A percentile compares a stretch with the other conserved stretches of the same genome.
Conservation (phyloP, 2,797 vertebrate genomes). For the Sparidentex hasta region DNA sequence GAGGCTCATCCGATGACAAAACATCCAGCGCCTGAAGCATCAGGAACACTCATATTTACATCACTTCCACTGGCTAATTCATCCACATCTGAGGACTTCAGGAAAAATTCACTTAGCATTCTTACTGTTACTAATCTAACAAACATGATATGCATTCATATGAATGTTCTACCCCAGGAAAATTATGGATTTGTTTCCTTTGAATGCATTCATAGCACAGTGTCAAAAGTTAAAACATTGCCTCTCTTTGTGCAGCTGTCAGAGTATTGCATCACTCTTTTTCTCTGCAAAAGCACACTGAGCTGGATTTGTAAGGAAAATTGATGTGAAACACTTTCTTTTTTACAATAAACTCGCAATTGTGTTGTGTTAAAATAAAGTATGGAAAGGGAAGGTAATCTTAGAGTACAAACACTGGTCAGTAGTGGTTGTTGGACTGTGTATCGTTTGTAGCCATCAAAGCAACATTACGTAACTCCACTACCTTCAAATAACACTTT, state of each 20-base stretch:
- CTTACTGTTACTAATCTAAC: neutral
- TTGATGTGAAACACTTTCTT: neutral
- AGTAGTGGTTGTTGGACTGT: neutral
- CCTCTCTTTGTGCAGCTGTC: neutral
- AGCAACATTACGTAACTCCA: too few relatives aligned
- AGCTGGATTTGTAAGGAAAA: neutral
- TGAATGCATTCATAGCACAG: neutral
- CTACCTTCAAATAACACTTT: too few relatives aligned
- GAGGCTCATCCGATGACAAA: constrained; percentile 5
- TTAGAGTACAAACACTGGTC: neutral
- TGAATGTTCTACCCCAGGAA: neutral
- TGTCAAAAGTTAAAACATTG: neutral
- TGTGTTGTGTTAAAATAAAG: neutral
- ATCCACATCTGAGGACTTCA: neutral
- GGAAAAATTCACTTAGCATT: neutral
- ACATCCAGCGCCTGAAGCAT: neutral
- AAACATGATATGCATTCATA: neutral
- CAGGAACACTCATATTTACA: neutral
- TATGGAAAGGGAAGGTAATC: neutral
- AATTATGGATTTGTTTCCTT: neutral
- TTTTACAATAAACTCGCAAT: neutral
- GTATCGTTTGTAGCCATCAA: too few relatives aligned
- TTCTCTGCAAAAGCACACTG: neutral
- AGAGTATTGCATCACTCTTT: neutral
- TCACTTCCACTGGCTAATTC: neutral